A percentile compares a stretch with the other conserved stretches of the same genome.
phyloP scores from a whole-genome alignment of 2,113 vertebrate species.

The Larimichthys crocea region DNA sequence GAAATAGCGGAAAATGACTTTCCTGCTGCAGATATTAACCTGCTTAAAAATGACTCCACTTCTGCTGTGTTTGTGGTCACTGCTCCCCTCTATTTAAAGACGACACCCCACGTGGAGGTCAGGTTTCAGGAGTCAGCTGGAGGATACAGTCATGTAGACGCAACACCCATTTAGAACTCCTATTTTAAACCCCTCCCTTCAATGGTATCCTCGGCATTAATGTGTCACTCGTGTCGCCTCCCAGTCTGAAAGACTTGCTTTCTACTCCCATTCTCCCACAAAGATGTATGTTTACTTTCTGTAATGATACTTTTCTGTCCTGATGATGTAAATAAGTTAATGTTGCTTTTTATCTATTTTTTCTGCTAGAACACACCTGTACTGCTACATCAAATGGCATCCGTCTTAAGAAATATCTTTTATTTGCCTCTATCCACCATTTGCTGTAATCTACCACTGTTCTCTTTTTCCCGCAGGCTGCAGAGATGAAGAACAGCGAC shows the following conservation, averaged over 20 bases:
- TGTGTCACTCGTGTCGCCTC: constrained; percentile 59
- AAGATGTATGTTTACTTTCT: background rate
- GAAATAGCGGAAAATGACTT: background rate
- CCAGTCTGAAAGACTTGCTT: constrained; percentile 46
- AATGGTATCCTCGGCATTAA: constrained; percentile 60
- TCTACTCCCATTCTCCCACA: background rate
- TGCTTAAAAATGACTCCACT: background rate
- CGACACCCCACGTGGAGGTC: constrained; percentile 45
- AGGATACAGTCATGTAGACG: constrained; percentile 56
- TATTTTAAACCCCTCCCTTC: constrained; percentile 68
- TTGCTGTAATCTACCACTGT: background rate
- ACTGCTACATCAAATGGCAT: background rate
- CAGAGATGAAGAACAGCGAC: constrained; percentile 91
- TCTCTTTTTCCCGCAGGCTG: constrained; percentile 80
- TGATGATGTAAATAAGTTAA: background rate
- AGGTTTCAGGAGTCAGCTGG: constrained; percentile 64
- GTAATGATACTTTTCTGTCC: background rate
- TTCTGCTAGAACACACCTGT: background rate
- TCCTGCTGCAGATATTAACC: background rate
- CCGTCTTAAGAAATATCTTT: background rate
- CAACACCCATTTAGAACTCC: constrained; percentile 59
- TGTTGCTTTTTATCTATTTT: background rate
- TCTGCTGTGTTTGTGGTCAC: constrained; percentile 35
- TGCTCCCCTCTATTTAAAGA: constrained; percentile 66
- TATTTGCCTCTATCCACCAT: background rate